phyloP scores from a whole-genome alignment of 2,797 vertebrate species.

The Taenioides sp. region DNA sequence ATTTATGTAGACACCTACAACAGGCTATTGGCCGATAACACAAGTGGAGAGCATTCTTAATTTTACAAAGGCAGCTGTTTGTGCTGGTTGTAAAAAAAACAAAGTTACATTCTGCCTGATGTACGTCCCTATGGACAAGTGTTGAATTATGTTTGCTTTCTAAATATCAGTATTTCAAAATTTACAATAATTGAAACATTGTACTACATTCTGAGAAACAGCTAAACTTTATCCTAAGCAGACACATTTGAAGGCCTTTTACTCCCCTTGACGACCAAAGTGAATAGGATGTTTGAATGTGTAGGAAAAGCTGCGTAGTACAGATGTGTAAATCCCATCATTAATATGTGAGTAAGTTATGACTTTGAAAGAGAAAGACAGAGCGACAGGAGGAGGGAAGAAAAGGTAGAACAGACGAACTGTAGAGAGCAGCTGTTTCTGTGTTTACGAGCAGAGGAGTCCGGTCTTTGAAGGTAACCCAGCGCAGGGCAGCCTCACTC shows the following conservation, averaged over 20 bases:
- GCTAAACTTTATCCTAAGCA: conserved; percentile 51
- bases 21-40: conserved; percentile 63
- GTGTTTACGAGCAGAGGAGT: conserved; percentile 74
- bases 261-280: conserved; percentile 45
- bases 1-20: conserved; percentile 58
- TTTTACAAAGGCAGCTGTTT: conserved; percentile 70
- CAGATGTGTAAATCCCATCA: conserved; percentile 73
- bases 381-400: conserved; percentile 56
- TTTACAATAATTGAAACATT: conserved; percentile 44
- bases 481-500: conserved; percentile 69
- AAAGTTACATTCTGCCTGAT: background rate
- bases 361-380: conserved; percentile 76
- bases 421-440: conserved; percentile 78
- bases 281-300: conserved; percentile 72
- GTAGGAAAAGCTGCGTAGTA: conserved; percentile 71
- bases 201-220: conserved; percentile 35
- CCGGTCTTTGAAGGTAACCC: conserved; percentile 80
- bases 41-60: conserved; percentile 74
- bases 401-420: conserved; percentile 67
- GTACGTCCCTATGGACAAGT: background rate
- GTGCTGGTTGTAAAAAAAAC: background rate
- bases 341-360: conserved; percentile 78
- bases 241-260: conserved; percentile 61
- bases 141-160: conserved; percentile 33
- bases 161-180: conserved; percentile 48